Conservation (phyloP, 2,797 vertebrate species). For the Hoplostethus mediterraneus region DNA sequence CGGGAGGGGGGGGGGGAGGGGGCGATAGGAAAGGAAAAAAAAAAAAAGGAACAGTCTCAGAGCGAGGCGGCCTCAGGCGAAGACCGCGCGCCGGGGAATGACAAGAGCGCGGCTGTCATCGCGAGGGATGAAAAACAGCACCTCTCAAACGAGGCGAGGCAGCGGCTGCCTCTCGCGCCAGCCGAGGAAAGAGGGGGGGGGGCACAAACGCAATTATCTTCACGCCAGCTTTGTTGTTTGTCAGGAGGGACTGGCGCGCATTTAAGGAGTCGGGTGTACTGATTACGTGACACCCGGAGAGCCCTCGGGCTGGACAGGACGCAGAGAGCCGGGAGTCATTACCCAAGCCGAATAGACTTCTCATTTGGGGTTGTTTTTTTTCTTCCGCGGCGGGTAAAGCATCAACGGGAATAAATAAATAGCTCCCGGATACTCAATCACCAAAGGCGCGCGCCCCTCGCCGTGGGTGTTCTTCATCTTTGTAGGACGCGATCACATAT, state of each 20-base stretch:
- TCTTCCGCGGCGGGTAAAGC: conserved; percentile 46
- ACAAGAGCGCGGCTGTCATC: conserved; percentile 73
- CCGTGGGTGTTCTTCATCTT: conserved; percentile 37
- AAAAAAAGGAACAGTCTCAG: conserved; percentile 43
- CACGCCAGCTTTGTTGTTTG: conserved; percentile 78
- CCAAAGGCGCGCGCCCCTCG: conserved; percentile 26
- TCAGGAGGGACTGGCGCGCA: conserved; percentile 64
- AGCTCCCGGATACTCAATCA: conserved; percentile 62
- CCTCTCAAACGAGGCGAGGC: conserved; percentile 74
- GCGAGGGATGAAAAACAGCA: conserved; percentile 77
- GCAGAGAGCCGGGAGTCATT: conserved; percentile 76
- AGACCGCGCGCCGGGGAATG: conserved; percentile 65
- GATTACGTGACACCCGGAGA: conserved; percentile 79
- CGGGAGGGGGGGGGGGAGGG: not conserved
- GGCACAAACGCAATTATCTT: conserved; percentile 77
- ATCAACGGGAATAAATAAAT: conserved; percentile 69
- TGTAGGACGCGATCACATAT: conserved; percentile 55
- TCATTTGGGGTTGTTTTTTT: conserved; percentile 77
- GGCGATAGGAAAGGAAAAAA: not conserved
- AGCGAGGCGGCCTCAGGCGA: conserved; percentile 51
- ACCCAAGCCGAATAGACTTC: conserved; percentile 76
- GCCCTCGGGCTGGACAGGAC: conserved; percentile 74
- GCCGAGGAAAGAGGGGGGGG: conserved; percentile 45
- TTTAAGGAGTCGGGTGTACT: conserved; percentile 72
- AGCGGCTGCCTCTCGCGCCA: conserved; percentile 61